Conservation (phyloP, 2,797 vertebrate species). For the Trachops cirrhosus region DNA sequence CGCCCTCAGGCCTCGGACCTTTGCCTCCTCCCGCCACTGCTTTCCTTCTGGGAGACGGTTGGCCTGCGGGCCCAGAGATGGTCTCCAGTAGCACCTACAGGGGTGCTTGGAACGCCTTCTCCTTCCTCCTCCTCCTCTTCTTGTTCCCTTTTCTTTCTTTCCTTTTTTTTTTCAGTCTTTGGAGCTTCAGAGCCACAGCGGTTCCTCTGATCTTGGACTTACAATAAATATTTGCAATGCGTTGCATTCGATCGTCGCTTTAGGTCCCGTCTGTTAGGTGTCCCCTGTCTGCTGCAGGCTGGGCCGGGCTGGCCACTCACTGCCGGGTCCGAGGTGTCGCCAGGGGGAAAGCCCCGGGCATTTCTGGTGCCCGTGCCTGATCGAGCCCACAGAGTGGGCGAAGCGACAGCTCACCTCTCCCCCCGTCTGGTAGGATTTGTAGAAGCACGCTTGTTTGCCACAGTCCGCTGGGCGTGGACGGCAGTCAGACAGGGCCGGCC, state of each 20-base stretch:
- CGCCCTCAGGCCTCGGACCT: background rate
- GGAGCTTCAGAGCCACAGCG: background rate
- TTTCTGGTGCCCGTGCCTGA: accelerated
- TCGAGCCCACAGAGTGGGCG: accelerated
- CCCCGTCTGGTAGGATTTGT: accelerated
- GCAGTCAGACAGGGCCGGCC: accelerated
- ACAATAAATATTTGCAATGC: accelerated
- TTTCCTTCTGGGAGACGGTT: accelerated
- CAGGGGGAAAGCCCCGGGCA: background rate
- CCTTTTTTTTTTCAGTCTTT: background rate
- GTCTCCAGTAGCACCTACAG: accelerated
- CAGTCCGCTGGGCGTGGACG: accelerated
- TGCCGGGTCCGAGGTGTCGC: accelerated
- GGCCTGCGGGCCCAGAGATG: background rate
- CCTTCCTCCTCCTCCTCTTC: no score
- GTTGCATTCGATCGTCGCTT: accelerated
- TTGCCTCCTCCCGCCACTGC: accelerated
- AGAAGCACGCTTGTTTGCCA: accelerated
- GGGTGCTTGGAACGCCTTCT: accelerated
- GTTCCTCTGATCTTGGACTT: background rate
- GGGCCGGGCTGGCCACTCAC: background rate
- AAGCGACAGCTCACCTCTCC: accelerated
- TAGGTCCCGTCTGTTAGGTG: accelerated
- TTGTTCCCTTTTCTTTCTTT: no score
- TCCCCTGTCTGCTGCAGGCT: accelerated